Evolutionary conservation across 2,888 invertebrate genomes (phyloP), one percentile per base, ranked within the genome.

Genomic region (Drosophila cognata): DNA sequence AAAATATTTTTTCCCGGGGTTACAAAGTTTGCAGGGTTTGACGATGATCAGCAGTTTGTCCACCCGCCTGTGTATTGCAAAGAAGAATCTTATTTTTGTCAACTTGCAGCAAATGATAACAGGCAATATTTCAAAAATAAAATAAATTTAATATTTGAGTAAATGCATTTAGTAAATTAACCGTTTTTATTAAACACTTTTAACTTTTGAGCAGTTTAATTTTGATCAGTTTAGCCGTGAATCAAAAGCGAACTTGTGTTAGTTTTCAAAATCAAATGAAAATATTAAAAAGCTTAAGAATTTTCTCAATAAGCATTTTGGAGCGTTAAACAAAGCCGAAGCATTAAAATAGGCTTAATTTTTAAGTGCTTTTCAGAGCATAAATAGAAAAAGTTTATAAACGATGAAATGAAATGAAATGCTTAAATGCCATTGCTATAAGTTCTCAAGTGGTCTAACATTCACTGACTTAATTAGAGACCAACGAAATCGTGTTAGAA

Each of bases 21-120:
- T 51, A 55, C 10, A 73, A 79, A 82, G 67, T 79, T 85, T 73
- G 56, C 65, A 48, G 64, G 71, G 62, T 67, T 81, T 77, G 58
- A 64, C 70, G 68, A 53, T 46, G 66, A 51, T 62, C 48, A 74
- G 67, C 70, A 72, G 69, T 61, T 72, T 59, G 46, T 57, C 52
- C 59, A 71, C 71, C 64, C 52, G 48, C 52, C 61, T 46, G 46
- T 28, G 6, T 16, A 4, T 16, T 28, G 33, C 10, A 61, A 52
- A 1, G 11, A 11, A 2, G 5, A 13, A 48, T 16, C 31, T 36
- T 48, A 35, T 35, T 21, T 25, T 21, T 10, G 18, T 4, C 18
- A 48, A 18, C 28, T 10, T 16, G 8, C 21, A 46, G 11, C n/a
- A 21, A 43, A 21, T 21, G 21, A 43, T 2, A 13, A 13, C n/a